phyloP scores from a whole-genome alignment of 2,113 vertebrate genomes.

The Xenus cinereus region DNA sequence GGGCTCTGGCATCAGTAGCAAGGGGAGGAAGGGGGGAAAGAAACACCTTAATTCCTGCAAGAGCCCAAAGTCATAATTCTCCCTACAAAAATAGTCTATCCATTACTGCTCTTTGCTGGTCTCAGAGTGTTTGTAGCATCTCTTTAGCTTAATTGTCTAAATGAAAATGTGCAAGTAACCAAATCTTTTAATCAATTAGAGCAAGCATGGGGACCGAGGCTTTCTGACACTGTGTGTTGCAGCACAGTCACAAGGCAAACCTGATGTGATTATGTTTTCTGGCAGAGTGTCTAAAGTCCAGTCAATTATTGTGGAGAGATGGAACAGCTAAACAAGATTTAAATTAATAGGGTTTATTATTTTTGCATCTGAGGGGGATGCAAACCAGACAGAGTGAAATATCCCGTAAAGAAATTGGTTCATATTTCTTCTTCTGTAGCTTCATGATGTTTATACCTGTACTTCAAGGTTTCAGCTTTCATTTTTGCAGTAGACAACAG shows the following conservation, averaged over 20 bases:
- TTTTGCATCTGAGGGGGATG: conserved; percentile 6
- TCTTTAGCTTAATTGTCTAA: conserved; percentile 39
- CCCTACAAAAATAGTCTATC: neutral
- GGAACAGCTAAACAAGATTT: conserved; percentile 30
- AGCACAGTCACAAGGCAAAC: neutral
- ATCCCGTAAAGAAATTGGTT: neutral
- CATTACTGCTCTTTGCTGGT: neutral
- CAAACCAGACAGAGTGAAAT: neutral
- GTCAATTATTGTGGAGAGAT: conserved; percentile 2
- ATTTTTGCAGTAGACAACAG: neutral
- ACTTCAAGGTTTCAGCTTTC: neutral
- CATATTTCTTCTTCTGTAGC: neutral
- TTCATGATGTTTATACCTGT: neutral
- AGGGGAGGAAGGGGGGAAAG: neutral
- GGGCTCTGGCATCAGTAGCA: neutral
- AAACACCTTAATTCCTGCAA: neutral
- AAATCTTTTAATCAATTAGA: conserved; percentile 48
- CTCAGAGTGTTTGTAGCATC: neutral
- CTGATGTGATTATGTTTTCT: neutral
- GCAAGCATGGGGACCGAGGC: neutral
- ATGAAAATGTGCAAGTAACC: conserved; percentile 37
- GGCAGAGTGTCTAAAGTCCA: conserved; percentile 2
- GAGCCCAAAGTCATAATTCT: neutral
- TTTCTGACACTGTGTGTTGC: neutral
- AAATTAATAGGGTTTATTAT: conserved; percentile 48